Conservation (phyloP, 2,113 vertebrate species). For the Gobio gobio region DNA sequence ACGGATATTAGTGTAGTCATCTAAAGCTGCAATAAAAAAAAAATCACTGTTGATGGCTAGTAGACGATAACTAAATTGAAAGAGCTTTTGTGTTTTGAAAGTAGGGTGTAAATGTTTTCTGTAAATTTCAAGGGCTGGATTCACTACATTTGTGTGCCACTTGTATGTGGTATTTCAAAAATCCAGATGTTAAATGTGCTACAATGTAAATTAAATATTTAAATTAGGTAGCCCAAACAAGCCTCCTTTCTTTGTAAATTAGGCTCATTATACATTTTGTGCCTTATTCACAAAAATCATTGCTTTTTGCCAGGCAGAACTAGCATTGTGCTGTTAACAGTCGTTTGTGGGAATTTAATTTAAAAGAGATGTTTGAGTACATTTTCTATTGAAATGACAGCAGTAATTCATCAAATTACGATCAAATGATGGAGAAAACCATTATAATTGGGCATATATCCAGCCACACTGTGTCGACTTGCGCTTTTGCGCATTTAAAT, state of each 20-base stretch:
- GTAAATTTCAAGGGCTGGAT: background rate
- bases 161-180: background rate
- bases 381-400: background rate
- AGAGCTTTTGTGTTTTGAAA: background rate
- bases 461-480: background rate
- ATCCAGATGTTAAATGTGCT: background rate
- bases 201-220: conserved; percentile 1
- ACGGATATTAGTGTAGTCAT: conserved; percentile 42
- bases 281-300: background rate
- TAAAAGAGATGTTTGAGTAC: background rate
- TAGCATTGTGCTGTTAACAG: background rate
- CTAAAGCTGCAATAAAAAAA: conserved; percentile 19
- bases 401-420: conserved; percentile 8
- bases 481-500: background rate
- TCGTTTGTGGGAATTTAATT: background rate
- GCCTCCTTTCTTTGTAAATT: background rate
- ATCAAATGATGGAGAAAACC: conserved; percentile 6
- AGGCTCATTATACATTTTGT: background rate
- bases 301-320: background rate
- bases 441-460: background rate
- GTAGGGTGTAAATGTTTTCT: background rate
- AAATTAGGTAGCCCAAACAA: background rate
- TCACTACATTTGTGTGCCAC: background rate
- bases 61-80: background rate
- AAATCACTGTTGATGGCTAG: background rate